Base-by-base conservation (phyloP, 2,113 vertebrate genomes). In the Amazona vittata region DNA sequence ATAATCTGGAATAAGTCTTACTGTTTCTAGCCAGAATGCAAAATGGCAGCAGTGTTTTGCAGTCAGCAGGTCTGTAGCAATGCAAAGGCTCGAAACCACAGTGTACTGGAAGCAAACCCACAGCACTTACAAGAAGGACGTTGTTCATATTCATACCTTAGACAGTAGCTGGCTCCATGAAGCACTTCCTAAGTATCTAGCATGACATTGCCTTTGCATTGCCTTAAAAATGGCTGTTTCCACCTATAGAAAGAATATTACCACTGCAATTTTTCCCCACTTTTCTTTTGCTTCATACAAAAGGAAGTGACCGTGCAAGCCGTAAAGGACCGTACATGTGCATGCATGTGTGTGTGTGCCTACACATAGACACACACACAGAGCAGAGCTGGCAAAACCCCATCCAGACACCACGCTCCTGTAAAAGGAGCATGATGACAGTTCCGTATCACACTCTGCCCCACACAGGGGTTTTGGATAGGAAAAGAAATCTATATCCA, bases 341-440 rank as follows among this genome's bases (percentile, higher is more conserved):
- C 11, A 47, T 47, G 46, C 11, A 46, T 20, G 20, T 5, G 11
- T 33, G 29, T 20, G 29, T 11, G 4, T 20, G 53, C 3, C 2
- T 2, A 0, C 31, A 25, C 11, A 49, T 15, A 29, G 18, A 17
- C 8, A 22, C 15, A 50, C 0, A 0, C 19, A 55, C 39, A 9
- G 11, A 50, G 31, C 5, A 35, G 22, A 85, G 6, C 39, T 50
- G 62, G 24, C 39, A 79, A 76, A 37, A 28, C 8, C n/a, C 12
- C 16, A 31, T 46, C 26, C 2, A 1, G 57, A 53, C 55, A 35
- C 35, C 70, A 44, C 35, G 10, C 57, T 91, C 9, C 31, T 0
- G 0, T 3, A 1, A 87, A 75, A 78, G 21, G 60, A 79, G 15
- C 16, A 22, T 11, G 78, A 44, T 79, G 75, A 94, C 84, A 94